Conservation (phyloP, 2,888 invertebrate genomes). For the Linnaemya vulpina region DNA sequence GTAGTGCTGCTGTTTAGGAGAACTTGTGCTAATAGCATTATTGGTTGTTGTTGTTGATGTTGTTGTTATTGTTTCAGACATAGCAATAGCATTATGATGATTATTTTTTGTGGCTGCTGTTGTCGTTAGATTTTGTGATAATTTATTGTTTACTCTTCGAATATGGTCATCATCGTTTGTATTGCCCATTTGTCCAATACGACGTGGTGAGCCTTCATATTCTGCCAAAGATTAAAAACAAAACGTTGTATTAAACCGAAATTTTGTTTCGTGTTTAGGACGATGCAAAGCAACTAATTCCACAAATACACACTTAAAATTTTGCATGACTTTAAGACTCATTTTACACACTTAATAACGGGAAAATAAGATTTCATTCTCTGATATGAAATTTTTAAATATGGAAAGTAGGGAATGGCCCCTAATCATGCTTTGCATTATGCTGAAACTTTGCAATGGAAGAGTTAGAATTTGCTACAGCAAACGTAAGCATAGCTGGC, state of each 20-base stretch:
- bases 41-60: conserved; percentile 82
- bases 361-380: not conserved
- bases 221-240: conserved; percentile 87
- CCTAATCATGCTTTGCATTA: too few relatives aligned
- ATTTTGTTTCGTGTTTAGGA: not conserved
- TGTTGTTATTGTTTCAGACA: conserved; percentile 79
- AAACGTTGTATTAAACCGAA: not conserved
- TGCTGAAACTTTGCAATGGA: too few relatives aligned
- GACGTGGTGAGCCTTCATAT: conserved; percentile 93
- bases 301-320: not conserved
- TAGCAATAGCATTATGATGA: conserved; percentile 64
- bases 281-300: not conserved
- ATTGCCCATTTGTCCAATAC: conserved; percentile 87
- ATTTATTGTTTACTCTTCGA: conserved; percentile 70
- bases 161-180: conserved; percentile 53
- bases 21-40: conserved; percentile 73
- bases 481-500: too few relatives aligned
- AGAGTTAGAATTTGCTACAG: too few relatives aligned
- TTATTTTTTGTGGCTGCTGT: conserved; percentile 55
- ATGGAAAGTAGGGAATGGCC: too few relatives aligned
- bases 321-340: not conserved
- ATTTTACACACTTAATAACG: too few relatives aligned
- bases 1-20: conserved; percentile 88
- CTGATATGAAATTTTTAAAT: not conserved
- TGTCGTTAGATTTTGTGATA: conserved; percentile 78